Conservation (phyloP, 2,888 invertebrate genomes). For the Chydorus sphaericus region DNA sequence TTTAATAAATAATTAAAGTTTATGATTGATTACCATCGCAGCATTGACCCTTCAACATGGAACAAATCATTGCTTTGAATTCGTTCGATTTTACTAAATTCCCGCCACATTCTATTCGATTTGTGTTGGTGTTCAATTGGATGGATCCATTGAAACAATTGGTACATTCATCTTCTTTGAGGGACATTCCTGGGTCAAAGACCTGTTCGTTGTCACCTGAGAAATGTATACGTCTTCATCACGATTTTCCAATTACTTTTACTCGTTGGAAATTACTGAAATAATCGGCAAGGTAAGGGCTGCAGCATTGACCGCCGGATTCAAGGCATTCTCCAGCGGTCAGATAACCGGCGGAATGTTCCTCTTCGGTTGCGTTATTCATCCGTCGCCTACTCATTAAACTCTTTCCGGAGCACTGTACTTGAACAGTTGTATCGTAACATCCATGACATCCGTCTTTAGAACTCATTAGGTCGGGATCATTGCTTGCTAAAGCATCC, state of each 20-base stretch:
- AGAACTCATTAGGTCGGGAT: not conserved
- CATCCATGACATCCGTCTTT: not conserved
- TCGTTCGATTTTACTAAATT: not conserved
- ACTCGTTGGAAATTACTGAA: too few species aligned
- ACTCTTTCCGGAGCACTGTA: not conserved
- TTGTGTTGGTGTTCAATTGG: too few species aligned
- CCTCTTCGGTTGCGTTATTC: too few species aligned
- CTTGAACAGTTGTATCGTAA: not conserved
- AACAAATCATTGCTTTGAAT: not conserved
- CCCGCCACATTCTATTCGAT: not conserved
- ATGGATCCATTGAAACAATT: not conserved
- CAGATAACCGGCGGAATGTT: too few species aligned
- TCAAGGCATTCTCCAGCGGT: not conserved
- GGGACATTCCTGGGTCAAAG: not conserved
- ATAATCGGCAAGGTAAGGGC: too few species aligned
- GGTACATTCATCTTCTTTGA: not conserved
- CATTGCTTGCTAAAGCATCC: not conserved
- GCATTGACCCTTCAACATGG: not conserved
- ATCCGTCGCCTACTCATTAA: too few species aligned
- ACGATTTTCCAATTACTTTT: not conserved
- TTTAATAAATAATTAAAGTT: not conserved
- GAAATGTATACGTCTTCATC: too few species aligned
- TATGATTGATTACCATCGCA: not conserved
- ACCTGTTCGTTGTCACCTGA: not conserved
- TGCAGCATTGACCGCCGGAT: not conserved